Evolutionary conservation across 2,113 vertebrate genomes (phyloP), one percentile per base, ranked within the genome.

Genomic region (Ciconia maguari): DNA sequence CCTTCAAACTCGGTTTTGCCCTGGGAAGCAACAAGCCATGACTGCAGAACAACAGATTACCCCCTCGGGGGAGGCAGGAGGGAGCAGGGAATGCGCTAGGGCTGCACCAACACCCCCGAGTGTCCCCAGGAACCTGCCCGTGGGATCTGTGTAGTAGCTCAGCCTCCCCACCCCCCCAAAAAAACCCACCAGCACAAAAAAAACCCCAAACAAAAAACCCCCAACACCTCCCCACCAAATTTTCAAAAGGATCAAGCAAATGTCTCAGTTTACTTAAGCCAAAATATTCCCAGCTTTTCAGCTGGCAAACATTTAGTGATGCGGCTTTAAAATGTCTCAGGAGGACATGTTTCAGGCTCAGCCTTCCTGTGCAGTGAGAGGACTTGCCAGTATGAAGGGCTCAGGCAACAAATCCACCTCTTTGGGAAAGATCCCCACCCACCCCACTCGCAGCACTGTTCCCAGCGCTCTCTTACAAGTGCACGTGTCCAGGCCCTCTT

Each of bases 391-490:
- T 34, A 48, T 0, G 2, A 62, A 74, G 26, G 16, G 36, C 46
- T 42, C 13, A 12, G 29, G 48, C 44, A 62, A 26, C 19, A 82
- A 69, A 26, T 22, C 8, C 57, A 61, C 41, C 36, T 46, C 57
- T 48, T 41, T 54, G 54, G 91, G 44, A 55, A 15, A 30, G 29
- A 10, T 24, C 41, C 30, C 18, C 20, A 10, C 26, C 44, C 16
- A 2, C 4, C n/a, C 76, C 0, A 3, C 52, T 71, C 0, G 0
- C 49, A 41, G 41, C 4, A 2, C 13, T 0, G 0, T 7, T 62
- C 48, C 5, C 36, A 48, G 52, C 34, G 9, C 34, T 10, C 13
- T 57, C 16, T 29, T 34, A 34, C 49, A 34, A 3, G 2, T 32
- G 41, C 22, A 46, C 0, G 11, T 46, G 27, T 8, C 13, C 15